phyloP scores from a whole-genome alignment of 2,888 invertebrate genomes.

The Morpho deidamia region DNA sequence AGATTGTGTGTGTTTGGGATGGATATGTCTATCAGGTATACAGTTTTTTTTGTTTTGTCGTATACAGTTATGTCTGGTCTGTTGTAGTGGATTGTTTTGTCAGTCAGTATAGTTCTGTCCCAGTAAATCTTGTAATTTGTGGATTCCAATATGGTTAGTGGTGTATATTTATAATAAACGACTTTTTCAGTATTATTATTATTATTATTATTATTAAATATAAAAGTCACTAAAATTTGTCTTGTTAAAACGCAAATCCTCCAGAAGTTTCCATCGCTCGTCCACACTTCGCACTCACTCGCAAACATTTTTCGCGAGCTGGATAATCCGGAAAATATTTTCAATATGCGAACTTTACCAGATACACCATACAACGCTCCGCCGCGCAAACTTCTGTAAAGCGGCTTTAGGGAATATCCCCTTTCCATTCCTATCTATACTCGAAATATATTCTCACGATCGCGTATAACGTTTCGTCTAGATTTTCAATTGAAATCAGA shows the following conservation, averaged over 20 bases:
- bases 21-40: too few species aligned
- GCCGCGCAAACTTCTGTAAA: background rate
- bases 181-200: too few species aligned
- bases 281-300: constrained; percentile 17
- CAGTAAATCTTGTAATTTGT: too few species aligned
- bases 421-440: background rate
- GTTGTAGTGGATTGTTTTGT: too few species aligned
- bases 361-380: background rate
- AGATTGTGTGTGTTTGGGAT: too few species aligned
- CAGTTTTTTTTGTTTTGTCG: too few species aligned
- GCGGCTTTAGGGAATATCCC: constrained; percentile 10
- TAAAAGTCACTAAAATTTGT: background rate
- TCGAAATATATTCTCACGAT: constrained; percentile 4
- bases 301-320: constrained; percentile 23
- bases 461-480: background rate
- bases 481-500: background rate
- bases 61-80: too few species aligned
- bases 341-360: constrained; percentile 49
- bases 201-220: too few species aligned
- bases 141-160: too few species aligned
- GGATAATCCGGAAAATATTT: constrained; percentile 55
- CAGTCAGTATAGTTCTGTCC: too few species aligned
- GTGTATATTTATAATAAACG: too few species aligned
- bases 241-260: constrained; percentile 6
- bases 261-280: constrained; percentile 12